Evolutionary conservation across 2,113 vertebrate species (phyloP).

Genomic region (Hippocampus guttulatus): DNA sequence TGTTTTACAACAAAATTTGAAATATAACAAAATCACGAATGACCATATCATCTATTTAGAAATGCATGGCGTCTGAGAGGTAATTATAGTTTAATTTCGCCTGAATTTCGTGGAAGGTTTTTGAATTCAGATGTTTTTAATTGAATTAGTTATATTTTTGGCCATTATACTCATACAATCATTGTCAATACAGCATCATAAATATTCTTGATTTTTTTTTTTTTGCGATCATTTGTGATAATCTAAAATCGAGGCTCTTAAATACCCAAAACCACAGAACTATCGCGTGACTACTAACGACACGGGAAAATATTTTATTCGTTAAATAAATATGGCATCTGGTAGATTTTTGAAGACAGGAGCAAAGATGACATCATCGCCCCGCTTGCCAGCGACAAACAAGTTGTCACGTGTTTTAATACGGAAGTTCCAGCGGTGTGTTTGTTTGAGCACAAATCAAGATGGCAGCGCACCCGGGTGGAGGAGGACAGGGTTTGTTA

Average conservation of each 20-base stretch:
- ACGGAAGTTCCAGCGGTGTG: neutral
- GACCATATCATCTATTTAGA: neutral
- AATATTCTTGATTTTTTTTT: too few species aligned
- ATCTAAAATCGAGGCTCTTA: neutral
- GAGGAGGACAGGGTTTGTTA: constrained; percentile 57
- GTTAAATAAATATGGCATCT: neutral
- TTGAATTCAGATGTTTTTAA: neutral
- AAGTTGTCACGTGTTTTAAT: neutral
- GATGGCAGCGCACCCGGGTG: constrained; percentile 68
- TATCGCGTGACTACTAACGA: neutral
- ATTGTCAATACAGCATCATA: neutral
- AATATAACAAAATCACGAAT: neutral
- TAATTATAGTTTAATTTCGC: neutral
- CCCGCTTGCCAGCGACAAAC: neutral
- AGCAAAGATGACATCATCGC: constrained; percentile 1
- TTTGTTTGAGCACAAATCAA: constrained; percentile 39
- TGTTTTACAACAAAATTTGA: neutral
- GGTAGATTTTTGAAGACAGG: neutral
- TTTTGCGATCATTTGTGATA: too few species aligned
- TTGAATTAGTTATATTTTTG: neutral
- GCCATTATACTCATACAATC: neutral
- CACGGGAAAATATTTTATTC: neutral
- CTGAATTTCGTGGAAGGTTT: neutral
- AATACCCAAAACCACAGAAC: neutral
- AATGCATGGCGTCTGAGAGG: neutral